Conservation (phyloP, 2,888 invertebrate species). For the Nemapogon koenigi region DNA sequence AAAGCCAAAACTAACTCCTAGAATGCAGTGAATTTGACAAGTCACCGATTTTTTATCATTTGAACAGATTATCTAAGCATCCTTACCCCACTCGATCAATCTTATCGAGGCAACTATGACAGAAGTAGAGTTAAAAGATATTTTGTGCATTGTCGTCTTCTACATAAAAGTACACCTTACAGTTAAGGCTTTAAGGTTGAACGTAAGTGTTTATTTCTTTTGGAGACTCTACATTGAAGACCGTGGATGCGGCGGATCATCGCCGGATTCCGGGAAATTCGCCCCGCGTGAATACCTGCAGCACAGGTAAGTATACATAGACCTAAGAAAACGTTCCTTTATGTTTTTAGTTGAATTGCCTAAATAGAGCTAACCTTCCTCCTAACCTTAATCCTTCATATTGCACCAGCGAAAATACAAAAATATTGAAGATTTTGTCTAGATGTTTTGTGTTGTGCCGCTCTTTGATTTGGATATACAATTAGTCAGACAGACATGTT, state of each 20-base stretch:
- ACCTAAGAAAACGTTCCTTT: too few species aligned
- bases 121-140: constrained; percentile 3
- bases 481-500: too few species aligned
- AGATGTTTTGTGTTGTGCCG: too few species aligned
- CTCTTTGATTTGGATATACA: too few species aligned
- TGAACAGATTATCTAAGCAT: constrained; percentile 53
- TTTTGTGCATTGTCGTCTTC: neutral
- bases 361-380: too few species aligned
- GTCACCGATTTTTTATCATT: constrained; percentile 55
- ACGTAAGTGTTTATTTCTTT: constrained; percentile 20
- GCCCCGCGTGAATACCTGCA: constrained; percentile 61
- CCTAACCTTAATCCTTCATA: too few species aligned
- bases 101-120: constrained; percentile 51
- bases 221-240: constrained; percentile 32
- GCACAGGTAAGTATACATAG: constrained; percentile 40
- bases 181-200: neutral
- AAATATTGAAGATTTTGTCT: too few species aligned
- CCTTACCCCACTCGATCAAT: constrained; percentile 64
- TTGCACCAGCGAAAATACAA: too few species aligned
- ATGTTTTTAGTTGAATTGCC: too few species aligned
- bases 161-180: constrained; percentile 16
- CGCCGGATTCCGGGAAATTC: constrained; percentile 63
- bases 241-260: constrained; percentile 55
- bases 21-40: constrained; percentile 63
- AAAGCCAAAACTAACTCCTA: constrained; percentile 36